Conservation (phyloP, 2,888 invertebrate species). For the Lymantria dispar region DNA sequence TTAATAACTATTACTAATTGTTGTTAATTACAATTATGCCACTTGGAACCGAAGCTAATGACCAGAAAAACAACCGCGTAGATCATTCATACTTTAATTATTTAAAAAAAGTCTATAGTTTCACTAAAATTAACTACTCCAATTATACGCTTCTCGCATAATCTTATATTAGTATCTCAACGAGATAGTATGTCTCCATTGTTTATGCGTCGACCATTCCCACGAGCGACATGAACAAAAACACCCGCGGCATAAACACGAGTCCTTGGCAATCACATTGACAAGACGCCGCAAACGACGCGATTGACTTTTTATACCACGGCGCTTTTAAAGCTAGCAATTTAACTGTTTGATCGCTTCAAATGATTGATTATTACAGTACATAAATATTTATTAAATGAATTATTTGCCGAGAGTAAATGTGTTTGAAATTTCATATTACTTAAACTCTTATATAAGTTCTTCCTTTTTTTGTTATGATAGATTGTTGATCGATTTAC, state of each 20-base stretch:
- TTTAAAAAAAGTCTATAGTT: not conserved
- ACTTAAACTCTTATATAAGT: no score
- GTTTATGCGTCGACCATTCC: constrained; percentile 31
- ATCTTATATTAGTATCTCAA: constrained; percentile 24
- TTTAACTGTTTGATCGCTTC: constrained; percentile 24
- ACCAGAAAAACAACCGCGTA: no score
- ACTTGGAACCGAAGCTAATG: no score
- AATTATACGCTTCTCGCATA: constrained; percentile 27
- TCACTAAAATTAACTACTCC: constrained; percentile 15
- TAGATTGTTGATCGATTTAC: no score
- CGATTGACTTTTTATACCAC: constrained; percentile 26
- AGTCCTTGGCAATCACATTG: constrained; percentile 50
- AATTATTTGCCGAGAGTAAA: no score
- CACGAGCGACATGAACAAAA: constrained; percentile 42
- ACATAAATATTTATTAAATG: constrained; percentile 4
- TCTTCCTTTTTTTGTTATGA: no score
- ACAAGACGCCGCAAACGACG: constrained; percentile 23
- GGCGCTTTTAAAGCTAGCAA: constrained; percentile 13
- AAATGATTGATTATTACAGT: not conserved
- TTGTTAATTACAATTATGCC: no score
- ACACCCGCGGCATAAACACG: constrained; percentile 36
- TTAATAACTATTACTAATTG: no score
- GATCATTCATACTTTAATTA: no score
- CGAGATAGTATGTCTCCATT: constrained; percentile 34
- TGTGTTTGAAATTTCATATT: no score